Conservation (phyloP, 2,888 invertebrate species). For the Drosophila acutilabella region DNA sequence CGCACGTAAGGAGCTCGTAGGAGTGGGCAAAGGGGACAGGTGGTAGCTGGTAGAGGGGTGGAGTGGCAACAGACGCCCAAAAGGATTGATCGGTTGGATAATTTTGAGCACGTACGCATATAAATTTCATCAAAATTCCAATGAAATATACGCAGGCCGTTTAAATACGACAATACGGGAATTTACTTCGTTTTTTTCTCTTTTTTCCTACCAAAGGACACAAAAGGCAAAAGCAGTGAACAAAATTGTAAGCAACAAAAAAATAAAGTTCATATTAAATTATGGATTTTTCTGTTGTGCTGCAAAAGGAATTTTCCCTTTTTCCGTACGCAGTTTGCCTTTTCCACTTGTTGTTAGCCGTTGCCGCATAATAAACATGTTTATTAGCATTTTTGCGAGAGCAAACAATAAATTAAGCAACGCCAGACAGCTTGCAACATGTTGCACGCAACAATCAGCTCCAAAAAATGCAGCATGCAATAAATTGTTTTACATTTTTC, state of each 20-base stretch:
- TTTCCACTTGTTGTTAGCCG: slow-evolving; percentile 47
- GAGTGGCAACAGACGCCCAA: slow-evolving; percentile 37
- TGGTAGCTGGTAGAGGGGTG: not conserved
- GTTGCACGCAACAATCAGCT: slow-evolving; percentile 75
- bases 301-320: slow-evolving; percentile 44
- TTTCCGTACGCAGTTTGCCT: slow-evolving; percentile 24
- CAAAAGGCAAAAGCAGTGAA: slow-evolving; percentile 20
- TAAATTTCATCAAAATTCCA: slow-evolving; percentile 83
- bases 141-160: slow-evolving; percentile 66
- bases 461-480: slow-evolving; percentile 65
- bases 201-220: slow-evolving; percentile 25
- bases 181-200: slow-evolving; percentile 18
- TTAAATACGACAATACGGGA: slow-evolving; percentile 65
- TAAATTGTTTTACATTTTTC: slow-evolving; percentile 53
- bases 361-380: slow-evolving; percentile 77
- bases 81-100: slow-evolving; percentile 80
- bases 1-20: slow-evolving; percentile 72
- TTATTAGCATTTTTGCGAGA: slow-evolving; percentile 73
- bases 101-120: slow-evolving; percentile 83
- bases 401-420: slow-evolving; percentile 72
- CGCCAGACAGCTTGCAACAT: slow-evolving; percentile 68
- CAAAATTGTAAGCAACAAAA: too few species aligned
- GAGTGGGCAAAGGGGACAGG: too few species aligned
- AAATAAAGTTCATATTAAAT: slow-evolving; percentile 47
- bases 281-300: slow-evolving; percentile 60